Base-by-base conservation (phyloP, 2,888 invertebrate species). In the Drosophila putrida region DNA sequence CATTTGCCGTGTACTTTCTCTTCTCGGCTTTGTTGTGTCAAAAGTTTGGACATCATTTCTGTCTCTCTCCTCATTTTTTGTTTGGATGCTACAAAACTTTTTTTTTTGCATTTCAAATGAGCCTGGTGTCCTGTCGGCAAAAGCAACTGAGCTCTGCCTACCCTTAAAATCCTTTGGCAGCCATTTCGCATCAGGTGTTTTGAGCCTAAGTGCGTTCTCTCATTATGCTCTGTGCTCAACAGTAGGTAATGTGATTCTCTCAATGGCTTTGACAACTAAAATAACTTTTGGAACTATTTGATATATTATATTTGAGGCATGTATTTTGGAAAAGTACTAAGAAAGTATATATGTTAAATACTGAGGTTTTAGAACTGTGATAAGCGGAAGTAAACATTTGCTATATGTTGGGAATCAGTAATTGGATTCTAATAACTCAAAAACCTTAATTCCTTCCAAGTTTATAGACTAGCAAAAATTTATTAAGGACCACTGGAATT, bases 81-180 rank as follows among this genome's bases (percentile, higher is more conserved):
- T n/a, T 49, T 38, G 46, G 41, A 15, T 62, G 46, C 44, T 59
- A 31, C 60, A 50, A 73, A 77, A 71, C 57, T 78, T 72, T 55
- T 83, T 55, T 83, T 78, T 71, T 58, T 79, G 82, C 73, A 85
- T 87, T 78, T 64, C 5, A 78, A 82, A 82, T 82, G 74, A 82
- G 75, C 36, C 31, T 53, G n/a, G 47, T 60, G 50, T 64, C 60
- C 57, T 44, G 54, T 43, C 47, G 68, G 38, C 36, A 20, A 35
- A 41, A 33, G 39, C 51, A 49, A 55, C 31, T 38, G 27, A 47
- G 53, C 43, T 25, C 35, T 6, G 39, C 61, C 69, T 71, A 77
- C 70, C 73, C 79, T 65, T 64, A 65, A 80, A 80, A 75, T 74
- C 74, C 70, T 80, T 78, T 73, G 70, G 75, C 73, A 50, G 64